Evolutionary conservation across 2,113 vertebrate genomes (phyloP), one percentile per base, ranked within the genome.

Genomic region (Mellivora capensis): DNA sequence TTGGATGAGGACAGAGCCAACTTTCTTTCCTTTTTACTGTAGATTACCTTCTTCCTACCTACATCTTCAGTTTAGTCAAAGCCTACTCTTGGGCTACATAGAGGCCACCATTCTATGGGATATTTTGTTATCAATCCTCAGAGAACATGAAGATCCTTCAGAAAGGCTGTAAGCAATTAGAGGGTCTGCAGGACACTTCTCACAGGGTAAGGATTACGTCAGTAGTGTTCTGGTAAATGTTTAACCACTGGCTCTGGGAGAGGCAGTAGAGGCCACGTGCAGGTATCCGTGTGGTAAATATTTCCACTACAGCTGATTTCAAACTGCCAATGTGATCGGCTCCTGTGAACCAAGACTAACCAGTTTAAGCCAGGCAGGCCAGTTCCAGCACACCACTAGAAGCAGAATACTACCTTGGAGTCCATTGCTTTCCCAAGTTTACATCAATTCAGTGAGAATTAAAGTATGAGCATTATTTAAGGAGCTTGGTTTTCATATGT

Each of bases 381-480:
- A 93, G 39, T 77, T 87, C 47, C 6, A 80, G 21, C 39, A 90
- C 27, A 94, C 25, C 62, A 96, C 47, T 84, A 25, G 14, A 93
- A 94, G 17, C 52, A 80, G 57, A 94, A 83, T 79, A 89, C 13
- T 74, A 83, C 59, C 20, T 80, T 87, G 89, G 29, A 76, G 3
- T 67, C 3, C 0, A 4, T 93, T 89, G 27, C 37, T 96, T 95
- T 94, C 64, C 59, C 34, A 3, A 95, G 18, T 67, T 67, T 93
- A 87, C 59, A 90, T 76, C 74, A 81, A 86, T 81, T 86, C 91
- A 87, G 34, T 62, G 59, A 93, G 62, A 97, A 82, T 85, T 91
- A 52, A 97, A 83, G n/a, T 42, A 27, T 94, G 29, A 1, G 6
- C 27, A 76, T 93, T 77, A 67, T 88, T 81, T 74, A 64, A 61